Evolutionary conservation across 2,797 vertebrate species (phyloP), one percentile per base, ranked within the genome.

Genomic region (Gambusia yucatana): DNA sequence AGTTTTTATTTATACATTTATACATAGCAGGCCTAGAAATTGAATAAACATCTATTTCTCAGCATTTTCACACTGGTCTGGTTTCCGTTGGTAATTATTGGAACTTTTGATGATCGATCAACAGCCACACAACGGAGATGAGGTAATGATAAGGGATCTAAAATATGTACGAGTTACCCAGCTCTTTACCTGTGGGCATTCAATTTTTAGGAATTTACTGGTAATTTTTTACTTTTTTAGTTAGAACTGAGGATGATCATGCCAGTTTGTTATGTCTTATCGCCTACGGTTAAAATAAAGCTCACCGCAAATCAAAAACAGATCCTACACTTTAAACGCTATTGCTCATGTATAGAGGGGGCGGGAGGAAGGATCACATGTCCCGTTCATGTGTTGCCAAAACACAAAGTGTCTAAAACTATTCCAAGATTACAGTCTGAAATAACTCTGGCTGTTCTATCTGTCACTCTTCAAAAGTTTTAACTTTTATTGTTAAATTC

Each of bases 311-410:
- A 91, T 94, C 80, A 89, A 93, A 89, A 89, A 86, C 84, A 90
- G 88, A 93, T 93, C 89, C 73, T 70, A 82, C 75, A 79, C 89
- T 92, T 92, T 80, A 92, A 93, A 88, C 90, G 90, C 82, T 89
- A 79, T 91, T 89, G 81, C 91, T 89, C 89, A 92, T 94, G 93
- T 92, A 93, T 91, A 92, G 89, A 76, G 80, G 78, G 75, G 80
- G 44, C 77, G 80, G 91, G 80, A 77, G 77, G 81, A 25, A 81
- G 82, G 90, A 92, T 96, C 94, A 84, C 87, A 93, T 95, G 88
- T 95, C 94, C 77, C 86, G 90, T 90, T 85, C 72, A 61, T 87
- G 86, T 94, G 94, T 95, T 96, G 95, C 94, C 96, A 95, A 95
- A 96, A 95, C 93, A 95, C 84, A 88, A 92, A 86, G 85, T 93